Evolutionary conservation across 2,113 vertebrate species (phyloP).

Genomic region (Paramormyrops kingsleyae): DNA sequence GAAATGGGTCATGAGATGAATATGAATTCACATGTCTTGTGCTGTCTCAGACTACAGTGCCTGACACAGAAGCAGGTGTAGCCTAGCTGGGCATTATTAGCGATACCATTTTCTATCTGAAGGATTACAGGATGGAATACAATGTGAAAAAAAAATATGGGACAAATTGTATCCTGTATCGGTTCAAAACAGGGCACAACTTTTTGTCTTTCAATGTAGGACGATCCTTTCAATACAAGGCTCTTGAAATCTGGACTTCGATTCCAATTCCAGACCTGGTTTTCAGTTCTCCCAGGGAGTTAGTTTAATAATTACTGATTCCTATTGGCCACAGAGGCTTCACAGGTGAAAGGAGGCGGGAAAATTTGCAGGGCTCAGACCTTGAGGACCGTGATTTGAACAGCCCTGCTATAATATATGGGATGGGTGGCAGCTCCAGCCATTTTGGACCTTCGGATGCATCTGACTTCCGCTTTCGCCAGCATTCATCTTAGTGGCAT

Average conservation of each 20-base stretch:
- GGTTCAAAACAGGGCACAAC: neutral
- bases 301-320: neutral
- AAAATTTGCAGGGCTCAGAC: neutral
- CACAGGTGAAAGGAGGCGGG: neutral
- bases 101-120: neutral
- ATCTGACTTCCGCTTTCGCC: neutral
- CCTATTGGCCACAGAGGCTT: neutral
- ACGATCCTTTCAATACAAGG: neutral
- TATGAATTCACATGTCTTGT: neutral
- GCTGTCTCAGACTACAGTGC: neutral
- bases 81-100: neutral
- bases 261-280: neutral
- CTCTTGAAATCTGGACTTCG: neutral
- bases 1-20: constrained; percentile 6
- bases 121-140: neutral
- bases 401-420: neutral
- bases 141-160: neutral
- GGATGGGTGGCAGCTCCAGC: neutral
- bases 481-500: neutral
- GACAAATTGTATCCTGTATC: neutral
- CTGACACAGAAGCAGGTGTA: neutral
- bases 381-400: neutral
- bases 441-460: neutral
- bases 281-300: neutral
- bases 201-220: neutral